phyloP scores from a whole-genome alignment of 2,888 invertebrate genomes.

The Tetanocera ferruginea region DNA sequence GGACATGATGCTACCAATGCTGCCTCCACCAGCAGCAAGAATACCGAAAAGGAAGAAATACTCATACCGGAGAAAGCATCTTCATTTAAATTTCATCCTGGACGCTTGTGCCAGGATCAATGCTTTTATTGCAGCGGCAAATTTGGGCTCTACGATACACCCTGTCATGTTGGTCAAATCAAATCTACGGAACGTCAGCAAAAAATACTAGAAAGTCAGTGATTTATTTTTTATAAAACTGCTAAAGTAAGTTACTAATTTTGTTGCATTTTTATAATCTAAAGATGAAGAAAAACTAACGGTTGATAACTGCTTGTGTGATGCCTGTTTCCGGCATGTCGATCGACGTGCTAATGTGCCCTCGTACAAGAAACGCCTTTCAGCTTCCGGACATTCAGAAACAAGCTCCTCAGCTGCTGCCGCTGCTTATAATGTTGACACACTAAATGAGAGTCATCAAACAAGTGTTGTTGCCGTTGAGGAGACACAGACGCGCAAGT shows the following conservation, averaged over 20 bases:
- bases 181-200: constrained; percentile 85
- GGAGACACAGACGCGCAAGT: constrained; percentile 60
- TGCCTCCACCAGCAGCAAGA: constrained; percentile 55
- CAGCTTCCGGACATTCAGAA: constrained; percentile 63
- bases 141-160: constrained; percentile 88
- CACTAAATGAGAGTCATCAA: constrained; percentile 25
- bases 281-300: constrained; percentile 85
- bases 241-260: neutral
- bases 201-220: constrained; percentile 82
- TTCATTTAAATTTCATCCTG: constrained; percentile 89
- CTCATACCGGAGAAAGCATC: constrained; percentile 91
- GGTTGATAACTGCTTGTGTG: constrained; percentile 87
- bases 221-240: neutral
- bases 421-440: constrained; percentile 36
- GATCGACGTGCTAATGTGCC: constrained; percentile 84
- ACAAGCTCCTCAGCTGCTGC: constrained; percentile 6
- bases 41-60: constrained; percentile 71
- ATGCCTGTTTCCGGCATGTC: constrained; percentile 88
- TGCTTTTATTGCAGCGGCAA: constrained; percentile 90
- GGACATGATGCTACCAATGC: constrained; percentile 50
- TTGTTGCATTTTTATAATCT: constrained; percentile 19
- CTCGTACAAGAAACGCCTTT: constrained; percentile 75
- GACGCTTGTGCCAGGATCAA: constrained; percentile 84
- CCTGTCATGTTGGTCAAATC: constrained; percentile 89
- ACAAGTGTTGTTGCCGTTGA: constrained; percentile 24